Evolutionary conservation across 2,113 vertebrate species (phyloP), one percentile per base, ranked within the genome.

Genomic region (Onychostoma macrolepis): DNA sequence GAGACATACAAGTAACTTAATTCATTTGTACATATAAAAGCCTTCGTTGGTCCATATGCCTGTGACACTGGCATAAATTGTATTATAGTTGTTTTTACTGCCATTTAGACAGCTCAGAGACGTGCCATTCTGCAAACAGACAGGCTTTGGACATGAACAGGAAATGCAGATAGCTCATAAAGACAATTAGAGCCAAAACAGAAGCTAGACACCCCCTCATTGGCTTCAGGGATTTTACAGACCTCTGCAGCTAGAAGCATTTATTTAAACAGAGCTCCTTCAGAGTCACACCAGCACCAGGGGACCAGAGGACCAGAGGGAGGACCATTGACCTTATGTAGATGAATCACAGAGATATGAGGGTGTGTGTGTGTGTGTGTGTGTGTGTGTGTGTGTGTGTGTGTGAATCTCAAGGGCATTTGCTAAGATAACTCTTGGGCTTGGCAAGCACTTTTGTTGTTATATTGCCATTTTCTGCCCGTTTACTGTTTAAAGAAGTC

Each of bases 171-270:
- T 41, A 65, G 30, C 58, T 33, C 41, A 36, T 61, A 12, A 38
- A 86, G 30, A 79, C 6, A 36, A 89, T 89, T 87, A 85, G 26
- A 82, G 13, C 13, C 30, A 84, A 72, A 24, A 78, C 72, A 83
- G 80, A 24, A 30, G 53, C 67, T 63, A 26, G 45, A 80, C 61
- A 71, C n/a, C 53, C 41, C 67, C 65, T 28, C 48, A 61, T 24
- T 7, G n/a, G 26, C 65, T 45, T 33, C 38, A n/a, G 33, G 80
- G 65, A 87, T 53, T 71, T 63, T n/a, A 85, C 63, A 80, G 65
- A 45, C 36, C 17, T 63, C 38, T 58, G 19, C 21, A 15, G 65
- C 81, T 48, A 41, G 65, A 74, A 84, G 69, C 65, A 26, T 56
- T 24, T 84, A 56, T 84, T 41, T 74, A 50, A 84, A 74, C 33